A percentile compares a stretch with the other conserved stretches of the same genome.
These are phyloP conservation scores for Podocnemis expansa DNA, from an alignment of 2,113 vertebrate species.

Conservation along the genomic window DNA sequence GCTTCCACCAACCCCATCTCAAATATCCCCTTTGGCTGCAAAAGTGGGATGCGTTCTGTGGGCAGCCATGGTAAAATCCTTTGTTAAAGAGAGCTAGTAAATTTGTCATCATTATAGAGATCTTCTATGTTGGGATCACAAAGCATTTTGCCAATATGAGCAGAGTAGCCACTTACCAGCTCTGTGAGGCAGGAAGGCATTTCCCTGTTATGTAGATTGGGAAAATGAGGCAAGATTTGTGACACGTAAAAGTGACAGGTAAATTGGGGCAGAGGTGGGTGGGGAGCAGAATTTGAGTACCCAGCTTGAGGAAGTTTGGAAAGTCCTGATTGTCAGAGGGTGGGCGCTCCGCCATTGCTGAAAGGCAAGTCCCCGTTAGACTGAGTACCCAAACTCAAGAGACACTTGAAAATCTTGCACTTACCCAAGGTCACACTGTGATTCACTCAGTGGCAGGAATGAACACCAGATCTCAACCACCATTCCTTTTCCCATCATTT, in stretches of 20 bases:
- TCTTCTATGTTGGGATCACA: neutral
- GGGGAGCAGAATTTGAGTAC: neutral
- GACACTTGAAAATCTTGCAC: neutral
- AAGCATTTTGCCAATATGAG: neutral
- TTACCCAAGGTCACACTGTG: neutral
- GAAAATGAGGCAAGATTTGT: neutral
- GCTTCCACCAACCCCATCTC: neutral
- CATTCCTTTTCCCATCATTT: neutral
- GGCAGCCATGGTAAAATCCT: neutral
- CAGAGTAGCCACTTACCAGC: neutral
- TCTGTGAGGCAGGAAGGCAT: neutral
- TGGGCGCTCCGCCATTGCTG: neutral
- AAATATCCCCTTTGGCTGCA: neutral
- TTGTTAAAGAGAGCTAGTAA: accelerated
- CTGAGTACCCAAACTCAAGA: neutral
- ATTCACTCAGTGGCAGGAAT: neutral
- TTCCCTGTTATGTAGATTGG: neutral
- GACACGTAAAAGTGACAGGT: neutral
- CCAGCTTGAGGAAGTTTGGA: neutral
- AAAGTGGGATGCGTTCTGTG: neutral
- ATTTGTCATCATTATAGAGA: neutral
- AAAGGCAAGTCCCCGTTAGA: neutral
- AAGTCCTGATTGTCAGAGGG: neutral
- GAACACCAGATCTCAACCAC: neutral
- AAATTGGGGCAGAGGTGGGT: neutral